Conservation (phyloP, 2,113 vertebrate species). For the Campylomormyrus numenius region DNA sequence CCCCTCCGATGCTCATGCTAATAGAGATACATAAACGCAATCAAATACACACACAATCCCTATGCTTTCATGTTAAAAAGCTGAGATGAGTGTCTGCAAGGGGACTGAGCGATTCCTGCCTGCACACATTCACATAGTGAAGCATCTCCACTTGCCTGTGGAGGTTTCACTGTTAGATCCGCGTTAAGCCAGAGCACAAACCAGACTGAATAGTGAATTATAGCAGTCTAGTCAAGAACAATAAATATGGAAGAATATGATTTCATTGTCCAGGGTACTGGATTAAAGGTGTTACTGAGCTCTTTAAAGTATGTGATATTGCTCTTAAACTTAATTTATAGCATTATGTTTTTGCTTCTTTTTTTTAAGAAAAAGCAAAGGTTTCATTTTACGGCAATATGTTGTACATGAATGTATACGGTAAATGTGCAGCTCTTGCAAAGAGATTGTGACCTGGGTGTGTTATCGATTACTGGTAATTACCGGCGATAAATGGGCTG, state of each 20-base stretch:
- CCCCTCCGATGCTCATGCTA: not conserved
- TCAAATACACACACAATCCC: not conserved
- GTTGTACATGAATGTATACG: too few relatives aligned
- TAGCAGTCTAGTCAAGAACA: not conserved
- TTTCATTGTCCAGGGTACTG: constrained; percentile 85
- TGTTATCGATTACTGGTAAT: too few relatives aligned
- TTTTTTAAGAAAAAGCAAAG: too few relatives aligned
- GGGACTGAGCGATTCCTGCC: not conserved
- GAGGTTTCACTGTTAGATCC: not conserved
- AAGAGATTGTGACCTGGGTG: too few relatives aligned
- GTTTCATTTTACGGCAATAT: too few relatives aligned
- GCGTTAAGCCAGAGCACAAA: not conserved
- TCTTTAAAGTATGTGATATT: too few relatives aligned
- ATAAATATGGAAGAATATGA: constrained; percentile 77
- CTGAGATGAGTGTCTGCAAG: not conserved
- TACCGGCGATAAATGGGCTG: too few relatives aligned
- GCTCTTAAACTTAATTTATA: too few relatives aligned
- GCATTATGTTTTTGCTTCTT: too few relatives aligned
- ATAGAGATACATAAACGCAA: not conserved
- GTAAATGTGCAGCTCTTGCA: too few relatives aligned
- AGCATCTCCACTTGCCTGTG: not conserved
- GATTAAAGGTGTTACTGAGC: constrained; percentile 61
- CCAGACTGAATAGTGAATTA: not conserved
- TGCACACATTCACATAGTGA: not conserved
- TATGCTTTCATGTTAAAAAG: not conserved